phyloP scores from a whole-genome alignment of 2,113 vertebrate species.

The Sebastes fasciatus region DNA sequence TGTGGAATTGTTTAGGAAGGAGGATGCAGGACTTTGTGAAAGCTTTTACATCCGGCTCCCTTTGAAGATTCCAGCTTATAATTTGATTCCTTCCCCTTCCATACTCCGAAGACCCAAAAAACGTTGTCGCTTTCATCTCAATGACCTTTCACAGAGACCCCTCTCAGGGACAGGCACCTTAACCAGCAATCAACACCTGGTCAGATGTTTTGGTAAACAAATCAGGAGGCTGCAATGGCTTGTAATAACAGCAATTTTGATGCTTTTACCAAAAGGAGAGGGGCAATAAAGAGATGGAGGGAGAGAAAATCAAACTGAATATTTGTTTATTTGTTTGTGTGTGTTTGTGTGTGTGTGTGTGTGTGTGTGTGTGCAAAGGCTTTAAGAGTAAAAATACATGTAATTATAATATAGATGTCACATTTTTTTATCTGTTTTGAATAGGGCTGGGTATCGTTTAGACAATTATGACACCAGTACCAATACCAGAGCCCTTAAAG shows the following conservation, averaged over 20 bases:
- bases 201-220: conserved; percentile 68
- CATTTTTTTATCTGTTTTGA: no score
- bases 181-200: conserved; percentile 58
- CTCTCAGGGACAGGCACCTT: conserved; percentile 50
- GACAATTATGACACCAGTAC: no score
- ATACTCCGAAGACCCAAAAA: conserved; percentile 5
- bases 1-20: conserved; percentile 43
- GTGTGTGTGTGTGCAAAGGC: neutral
- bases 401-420: neutral
- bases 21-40: conserved; percentile 31
- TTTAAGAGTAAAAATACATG: neutral
- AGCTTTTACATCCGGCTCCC: conserved; percentile 43
- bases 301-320: conserved; percentile 17
- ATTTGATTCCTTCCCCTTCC: conserved; percentile 43
- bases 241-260: conserved; percentile 70
- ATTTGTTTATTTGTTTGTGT: neutral
- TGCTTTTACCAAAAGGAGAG: conserved; percentile 66
- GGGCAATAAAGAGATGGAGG: conserved; percentile 2
- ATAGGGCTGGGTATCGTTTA: no score
- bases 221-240: conserved; percentile 62
- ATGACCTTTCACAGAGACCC: conserved; percentile 45
- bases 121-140: conserved; percentile 73
- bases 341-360: neutral
- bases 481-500: no score
- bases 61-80: conserved; percentile 64